phyloP scores from a whole-genome alignment of 2,113 vertebrate species.

The Rhinolophus sinicus region DNA sequence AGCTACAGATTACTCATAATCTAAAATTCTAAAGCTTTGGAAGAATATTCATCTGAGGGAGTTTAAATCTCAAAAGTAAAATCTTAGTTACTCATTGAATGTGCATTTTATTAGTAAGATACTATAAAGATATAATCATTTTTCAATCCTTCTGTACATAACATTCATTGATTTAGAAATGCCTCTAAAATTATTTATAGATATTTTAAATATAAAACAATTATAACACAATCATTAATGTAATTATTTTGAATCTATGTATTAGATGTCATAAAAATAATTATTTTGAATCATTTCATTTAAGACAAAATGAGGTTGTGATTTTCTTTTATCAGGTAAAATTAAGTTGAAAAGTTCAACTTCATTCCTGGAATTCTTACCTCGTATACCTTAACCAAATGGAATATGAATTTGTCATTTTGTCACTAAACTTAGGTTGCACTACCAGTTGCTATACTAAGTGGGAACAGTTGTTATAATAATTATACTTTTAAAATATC shows the following conservation, averaged over 20 bases:
- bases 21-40: not conserved
- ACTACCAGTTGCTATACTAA: not conserved
- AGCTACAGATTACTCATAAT: not conserved
- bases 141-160: not conserved
- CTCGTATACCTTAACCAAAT: not conserved
- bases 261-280: not conserved
- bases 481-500: not conserved
- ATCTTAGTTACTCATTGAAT: conserved; percentile 3
- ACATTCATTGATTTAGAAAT: conserved; percentile 40
- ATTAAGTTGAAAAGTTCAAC: not conserved
- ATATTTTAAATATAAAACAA: conserved; percentile 28
- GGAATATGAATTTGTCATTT: not conserved
- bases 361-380: not conserved
- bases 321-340: not conserved
- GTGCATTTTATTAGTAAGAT: conserved; percentile 32
- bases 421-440: not conserved
- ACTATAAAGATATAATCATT: not conserved
- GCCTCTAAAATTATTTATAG: not conserved
- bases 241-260: not conserved
- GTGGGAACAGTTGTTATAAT: not conserved
- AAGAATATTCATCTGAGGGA: not conserved
- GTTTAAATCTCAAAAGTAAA: conserved; percentile 22
- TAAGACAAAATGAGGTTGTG: not conserved
- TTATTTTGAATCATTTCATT: not conserved
- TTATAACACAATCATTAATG: not conserved